phyloP scores from a whole-genome alignment of 2,113 vertebrate genomes.

The Dolichotis patagonum region DNA sequence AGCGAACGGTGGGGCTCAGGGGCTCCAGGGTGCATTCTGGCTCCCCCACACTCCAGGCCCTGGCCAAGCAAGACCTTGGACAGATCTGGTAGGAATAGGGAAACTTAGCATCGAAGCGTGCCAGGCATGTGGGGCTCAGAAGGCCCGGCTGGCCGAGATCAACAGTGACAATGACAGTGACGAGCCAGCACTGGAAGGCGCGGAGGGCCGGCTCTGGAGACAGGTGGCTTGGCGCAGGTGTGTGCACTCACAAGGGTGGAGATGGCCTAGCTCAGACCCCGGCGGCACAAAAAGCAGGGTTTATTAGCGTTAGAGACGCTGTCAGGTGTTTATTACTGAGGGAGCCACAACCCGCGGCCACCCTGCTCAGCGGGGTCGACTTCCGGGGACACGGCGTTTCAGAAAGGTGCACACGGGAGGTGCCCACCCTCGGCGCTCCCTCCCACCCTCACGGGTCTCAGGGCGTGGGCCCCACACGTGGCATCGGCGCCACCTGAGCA shows the following conservation, averaged over 20 bases:
- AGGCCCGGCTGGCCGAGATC: neutral
- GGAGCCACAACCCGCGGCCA: neutral
- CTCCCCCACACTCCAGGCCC: no score
- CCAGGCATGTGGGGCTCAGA: neutral
- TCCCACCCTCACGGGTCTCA: no score
- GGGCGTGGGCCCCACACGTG: no score
- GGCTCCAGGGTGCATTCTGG: no score
- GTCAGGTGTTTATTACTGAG: neutral
- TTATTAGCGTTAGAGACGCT: neutral
- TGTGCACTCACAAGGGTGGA: neutral
- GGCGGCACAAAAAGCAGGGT: neutral
- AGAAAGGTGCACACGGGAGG: no score
- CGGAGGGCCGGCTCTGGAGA: no score
- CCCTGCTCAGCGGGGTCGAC: neutral
- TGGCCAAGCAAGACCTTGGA: neutral
- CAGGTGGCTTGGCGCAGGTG: no score
- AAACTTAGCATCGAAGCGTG: no score
- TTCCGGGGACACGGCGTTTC: neutral
- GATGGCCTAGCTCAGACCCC: neutral
- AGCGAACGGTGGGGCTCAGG: neutral
- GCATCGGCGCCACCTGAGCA: neutral
- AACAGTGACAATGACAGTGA: neutral
- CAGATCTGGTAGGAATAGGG: neutral
- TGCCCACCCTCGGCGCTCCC: accelerated
- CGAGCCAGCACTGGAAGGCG: no score